Conservation (phyloP, 2,888 invertebrate genomes). For the Ornithoptera alexandrae region DNA sequence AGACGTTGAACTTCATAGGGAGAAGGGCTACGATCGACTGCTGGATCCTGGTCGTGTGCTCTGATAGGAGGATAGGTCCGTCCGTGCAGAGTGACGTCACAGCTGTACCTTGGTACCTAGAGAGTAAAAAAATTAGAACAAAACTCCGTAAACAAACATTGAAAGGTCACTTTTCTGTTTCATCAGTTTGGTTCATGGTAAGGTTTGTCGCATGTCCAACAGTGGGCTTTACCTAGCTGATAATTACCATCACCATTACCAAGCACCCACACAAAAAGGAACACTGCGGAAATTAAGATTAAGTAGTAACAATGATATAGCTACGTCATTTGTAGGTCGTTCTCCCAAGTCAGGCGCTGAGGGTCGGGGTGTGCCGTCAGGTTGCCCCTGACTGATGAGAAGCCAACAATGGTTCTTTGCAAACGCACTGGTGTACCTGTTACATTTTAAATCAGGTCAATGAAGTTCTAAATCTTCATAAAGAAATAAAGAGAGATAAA, state of each 20-base stretch:
- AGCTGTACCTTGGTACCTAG: conserved; percentile 67
- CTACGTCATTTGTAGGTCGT: conserved; percentile 82
- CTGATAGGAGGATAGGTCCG: conserved; percentile 82
- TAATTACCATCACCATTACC: no score
- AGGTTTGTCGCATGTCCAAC: no score
- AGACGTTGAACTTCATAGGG: conserved; percentile 79
- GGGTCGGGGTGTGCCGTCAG: conserved; percentile 81
- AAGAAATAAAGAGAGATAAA: no score
- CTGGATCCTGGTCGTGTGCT: conserved; percentile 84
- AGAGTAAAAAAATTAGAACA: not conserved
- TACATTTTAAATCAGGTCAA: no score
- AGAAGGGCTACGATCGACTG: conserved; percentile 84
- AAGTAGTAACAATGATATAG: not conserved
- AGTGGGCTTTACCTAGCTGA: no score
- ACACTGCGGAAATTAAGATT: no score
- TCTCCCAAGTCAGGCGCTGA: conserved; percentile 78
- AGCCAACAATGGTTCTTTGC: conserved; percentile 72
- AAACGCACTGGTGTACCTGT: conserved; percentile 80
- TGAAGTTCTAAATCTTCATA: no score
- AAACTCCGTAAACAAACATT: no score
- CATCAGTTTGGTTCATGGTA: no score
- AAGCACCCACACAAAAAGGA: no score
- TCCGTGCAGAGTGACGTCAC: conserved; percentile 72
- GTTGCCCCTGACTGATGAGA: conserved; percentile 85
- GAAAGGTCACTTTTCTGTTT: no score